Conservation (phyloP, 2,797 vertebrate genomes). For the Fistularia tabacaria region DNA sequence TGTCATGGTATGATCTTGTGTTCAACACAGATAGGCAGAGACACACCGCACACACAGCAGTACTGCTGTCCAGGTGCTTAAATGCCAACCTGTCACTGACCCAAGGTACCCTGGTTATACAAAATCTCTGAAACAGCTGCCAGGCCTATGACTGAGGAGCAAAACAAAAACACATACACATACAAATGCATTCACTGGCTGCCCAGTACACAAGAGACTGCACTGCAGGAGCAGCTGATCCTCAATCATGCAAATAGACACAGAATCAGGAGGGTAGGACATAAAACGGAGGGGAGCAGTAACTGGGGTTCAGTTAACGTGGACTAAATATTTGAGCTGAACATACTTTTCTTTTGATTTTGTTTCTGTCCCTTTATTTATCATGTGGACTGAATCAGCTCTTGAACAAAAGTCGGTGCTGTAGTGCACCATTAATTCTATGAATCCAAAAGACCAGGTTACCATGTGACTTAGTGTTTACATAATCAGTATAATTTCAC, state of each 20-base stretch:
- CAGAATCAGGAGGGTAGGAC: constrained; percentile 18
- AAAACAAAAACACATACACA: constrained; percentile 11
- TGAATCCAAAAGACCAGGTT: constrained; percentile 31
- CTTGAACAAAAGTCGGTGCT: constrained; percentile 48
- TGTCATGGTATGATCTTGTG: no score
- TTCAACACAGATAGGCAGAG: constrained; percentile 23
- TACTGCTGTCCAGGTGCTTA: constrained; percentile 33
- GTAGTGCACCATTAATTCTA: constrained; percentile 37
- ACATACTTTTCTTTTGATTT: constrained; percentile 41
- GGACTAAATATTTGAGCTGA: constrained; percentile 36
- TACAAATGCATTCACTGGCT: constrained; percentile 6
- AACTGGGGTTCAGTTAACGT: constrained; percentile 16
- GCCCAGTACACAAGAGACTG: constrained; percentile 30
- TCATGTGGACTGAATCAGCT: constrained; percentile 54
- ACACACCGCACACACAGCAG: constrained; percentile 28
- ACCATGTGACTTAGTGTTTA: constrained; percentile 41
- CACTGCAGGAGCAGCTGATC: constrained; percentile 43
- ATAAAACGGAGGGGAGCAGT: constrained; percentile 6
- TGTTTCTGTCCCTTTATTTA: constrained; percentile 44
- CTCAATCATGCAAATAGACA: constrained; percentile 51
- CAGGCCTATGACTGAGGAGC: constrained; percentile 30
- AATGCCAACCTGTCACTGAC: constrained; percentile 57
- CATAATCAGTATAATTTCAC: constrained; percentile 30
- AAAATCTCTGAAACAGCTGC: constrained; percentile 61
- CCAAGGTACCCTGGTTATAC: constrained; percentile 35